Percentiles rank a stretch among this genome's conserved stretches.
Conservation (phyloP, 1,140 invertebrate genomes). For the Notospermus geniculatus region DNA sequence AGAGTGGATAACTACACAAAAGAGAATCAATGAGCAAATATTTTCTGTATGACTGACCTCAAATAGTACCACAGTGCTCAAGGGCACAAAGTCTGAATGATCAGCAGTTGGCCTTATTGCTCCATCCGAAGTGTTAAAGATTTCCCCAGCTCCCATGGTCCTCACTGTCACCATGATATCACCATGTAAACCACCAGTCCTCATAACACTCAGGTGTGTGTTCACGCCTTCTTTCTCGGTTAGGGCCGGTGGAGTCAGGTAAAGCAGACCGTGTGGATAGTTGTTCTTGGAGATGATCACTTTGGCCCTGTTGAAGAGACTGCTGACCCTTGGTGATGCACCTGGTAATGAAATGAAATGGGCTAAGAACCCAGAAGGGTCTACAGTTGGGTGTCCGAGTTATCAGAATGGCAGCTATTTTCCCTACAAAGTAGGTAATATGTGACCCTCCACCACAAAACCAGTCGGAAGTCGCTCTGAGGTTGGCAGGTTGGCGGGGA, state of each 20-base stretch:
- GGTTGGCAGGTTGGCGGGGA: too few relatives aligned
- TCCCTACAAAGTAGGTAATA: too few relatives aligned
- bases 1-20: too few relatives aligned
- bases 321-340: conserved; percentile 36
- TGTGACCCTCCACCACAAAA: too few relatives aligned
- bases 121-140: conserved; percentile 19
- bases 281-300: conserved; percentile 46
- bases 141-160: conserved; percentile 48
- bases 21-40: too few relatives aligned
- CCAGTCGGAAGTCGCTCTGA: too few relatives aligned
- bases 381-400: too few relatives aligned
- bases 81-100: too few relatives aligned
- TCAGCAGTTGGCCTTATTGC: conserved; percentile 5
- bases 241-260: conserved; percentile 23
- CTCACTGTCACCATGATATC: conserved; percentile 38
- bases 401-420: too few relatives aligned
- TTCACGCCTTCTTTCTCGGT: conserved; percentile 30
- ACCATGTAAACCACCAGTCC: conserved; percentile 47
- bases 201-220: conserved; percentile 31
- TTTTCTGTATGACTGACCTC: too few relatives aligned
- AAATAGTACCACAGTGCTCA: too few relatives aligned
- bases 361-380: too few relatives aligned
- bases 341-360: not conserved
- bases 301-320: conserved; percentile 19
- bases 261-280: conserved; percentile 47